Evolutionary conservation across 2,888 invertebrate species (phyloP), one percentile per base, ranked within the genome.

Genomic region (Drosophila anomalipes): DNA sequence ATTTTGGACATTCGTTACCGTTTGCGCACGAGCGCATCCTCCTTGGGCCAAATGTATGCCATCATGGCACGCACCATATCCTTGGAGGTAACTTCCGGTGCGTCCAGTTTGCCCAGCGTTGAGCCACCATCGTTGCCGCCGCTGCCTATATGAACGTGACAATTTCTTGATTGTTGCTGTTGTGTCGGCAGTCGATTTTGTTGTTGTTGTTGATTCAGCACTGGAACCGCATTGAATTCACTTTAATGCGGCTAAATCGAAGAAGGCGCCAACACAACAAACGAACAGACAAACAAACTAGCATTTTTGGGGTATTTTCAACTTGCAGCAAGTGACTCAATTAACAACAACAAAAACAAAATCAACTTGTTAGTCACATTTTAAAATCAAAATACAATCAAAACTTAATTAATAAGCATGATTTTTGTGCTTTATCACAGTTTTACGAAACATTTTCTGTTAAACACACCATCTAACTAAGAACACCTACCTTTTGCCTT

Each of bases 11-110:
- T 28, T 16, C 6, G 14, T 69, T 41, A 93, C 92, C 92, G 91
- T 77, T 91, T 92, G 39, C 93, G 82, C 39, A 93, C 92, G 16
- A 91, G 74, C 2, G 91, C 83, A 91, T 93, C 93, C 81, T 97
- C 97, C 95, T 97, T 97, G 33, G 99, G 99, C 99, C 99, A 99
- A 68, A 99, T 97, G 94, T 99, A 98, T 60, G 95, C 95, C 92
- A 97, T 93, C 98, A 99, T 98, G 60, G 97, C 96, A 80, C 95
- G 95, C 35, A 98, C 91, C 97, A 99, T 98, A 90, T 98, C 96
- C 86, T 94, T 89, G 77, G 96, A 95, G 12, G 96, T 95, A 74
- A 97, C 95, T 91, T 95, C 94, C 28, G 94, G 91, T 39, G 94
- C 95, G 90, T 95, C 94, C 74, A 96, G 94, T 93, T 94, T 94